A percentile compares a stretch with the other conserved stretches of the same genome.
These are phyloP conservation scores for Neoitamus cyanurus DNA, from an alignment of 2,888 invertebrate genomes.

Conservation along the genomic window DNA sequence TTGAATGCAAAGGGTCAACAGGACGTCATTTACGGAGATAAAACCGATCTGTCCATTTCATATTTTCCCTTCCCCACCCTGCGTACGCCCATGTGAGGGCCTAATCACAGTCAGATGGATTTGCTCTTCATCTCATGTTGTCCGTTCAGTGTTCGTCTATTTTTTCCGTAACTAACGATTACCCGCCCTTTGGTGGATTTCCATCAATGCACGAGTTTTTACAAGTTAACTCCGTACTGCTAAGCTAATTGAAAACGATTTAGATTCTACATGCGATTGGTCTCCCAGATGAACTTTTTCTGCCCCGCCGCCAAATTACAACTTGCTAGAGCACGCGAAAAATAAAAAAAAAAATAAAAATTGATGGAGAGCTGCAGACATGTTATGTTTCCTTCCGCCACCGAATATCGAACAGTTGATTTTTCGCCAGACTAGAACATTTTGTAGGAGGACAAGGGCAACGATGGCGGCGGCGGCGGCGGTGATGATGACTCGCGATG, in stretches of 20 bases:
- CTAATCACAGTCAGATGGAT: no score
- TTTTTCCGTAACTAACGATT: neutral
- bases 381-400: neutral
- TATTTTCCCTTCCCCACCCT: no score
- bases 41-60: no score
- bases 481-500: no score
- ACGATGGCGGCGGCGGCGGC: neutral
- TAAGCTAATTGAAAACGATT: neutral
- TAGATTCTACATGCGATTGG: neutral
- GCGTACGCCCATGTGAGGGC: no score
- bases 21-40: no score
- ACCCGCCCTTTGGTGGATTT: neutral
- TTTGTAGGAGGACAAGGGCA: constrained; percentile 11
- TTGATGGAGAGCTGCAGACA: no score
- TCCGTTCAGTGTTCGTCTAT: neutral
- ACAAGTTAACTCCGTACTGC: neutral
- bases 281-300: neutral
- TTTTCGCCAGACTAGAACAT: neutral
- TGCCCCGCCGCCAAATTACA: neutral
- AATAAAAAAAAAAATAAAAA: neutral
- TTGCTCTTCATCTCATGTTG: neutral
- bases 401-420: neutral
- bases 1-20: no score
- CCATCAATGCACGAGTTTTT: neutral
- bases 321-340: neutral